Evolutionary conservation across 2,888 invertebrate species (phyloP).

Genomic region (Caenorhabditis plicata): DNA sequence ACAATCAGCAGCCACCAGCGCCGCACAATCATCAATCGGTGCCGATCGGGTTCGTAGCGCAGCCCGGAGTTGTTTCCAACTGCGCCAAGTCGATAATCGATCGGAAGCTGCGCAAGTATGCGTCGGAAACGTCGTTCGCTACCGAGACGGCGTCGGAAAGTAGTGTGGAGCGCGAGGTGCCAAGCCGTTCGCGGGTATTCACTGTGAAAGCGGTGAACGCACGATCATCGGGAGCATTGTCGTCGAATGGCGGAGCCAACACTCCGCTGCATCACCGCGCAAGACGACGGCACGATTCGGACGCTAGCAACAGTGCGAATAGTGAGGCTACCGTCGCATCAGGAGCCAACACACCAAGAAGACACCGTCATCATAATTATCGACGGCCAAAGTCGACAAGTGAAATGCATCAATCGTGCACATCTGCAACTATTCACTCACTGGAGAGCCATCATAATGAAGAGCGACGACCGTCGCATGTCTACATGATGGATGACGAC

Average conservation of each 20-base stretch:
- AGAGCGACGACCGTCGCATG: conserved; percentile 51
- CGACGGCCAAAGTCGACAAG: conserved; percentile 59
- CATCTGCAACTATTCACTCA: conserved; percentile 61
- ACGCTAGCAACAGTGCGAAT: conserved; percentile 53
- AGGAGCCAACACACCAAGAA: conserved; percentile 52
- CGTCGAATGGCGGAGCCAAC: conserved; percentile 15
- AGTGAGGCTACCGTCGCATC: conserved; percentile 58
- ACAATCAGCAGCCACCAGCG: too few species aligned
- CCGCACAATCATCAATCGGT: too few species aligned
- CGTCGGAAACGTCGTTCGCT: conserved; percentile 59
- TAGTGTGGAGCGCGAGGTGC: conserved; percentile 38
- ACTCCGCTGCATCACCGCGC: conserved; percentile 5
- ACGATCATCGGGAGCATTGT: conserved; percentile 12
- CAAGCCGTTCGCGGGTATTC: conserved; percentile 45
- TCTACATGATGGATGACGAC: conserved; percentile 64
- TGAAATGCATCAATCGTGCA: conserved; percentile 55
- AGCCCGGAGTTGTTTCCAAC: conserved; percentile 30
- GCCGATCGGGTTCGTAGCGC: too few species aligned
- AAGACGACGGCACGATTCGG: conserved; percentile 56
- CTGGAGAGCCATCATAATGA: conserved; percentile 42
- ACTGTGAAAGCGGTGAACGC: conserved; percentile 51
- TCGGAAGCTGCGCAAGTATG: conserved; percentile 58
- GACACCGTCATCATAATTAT: conserved; percentile 42
- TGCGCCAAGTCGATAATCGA: conserved; percentile 53
- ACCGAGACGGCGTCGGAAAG: conserved; percentile 49